Evolutionary conservation across 2,888 invertebrate species (phyloP).

Genomic region (Zygaena filipendulae): DNA sequence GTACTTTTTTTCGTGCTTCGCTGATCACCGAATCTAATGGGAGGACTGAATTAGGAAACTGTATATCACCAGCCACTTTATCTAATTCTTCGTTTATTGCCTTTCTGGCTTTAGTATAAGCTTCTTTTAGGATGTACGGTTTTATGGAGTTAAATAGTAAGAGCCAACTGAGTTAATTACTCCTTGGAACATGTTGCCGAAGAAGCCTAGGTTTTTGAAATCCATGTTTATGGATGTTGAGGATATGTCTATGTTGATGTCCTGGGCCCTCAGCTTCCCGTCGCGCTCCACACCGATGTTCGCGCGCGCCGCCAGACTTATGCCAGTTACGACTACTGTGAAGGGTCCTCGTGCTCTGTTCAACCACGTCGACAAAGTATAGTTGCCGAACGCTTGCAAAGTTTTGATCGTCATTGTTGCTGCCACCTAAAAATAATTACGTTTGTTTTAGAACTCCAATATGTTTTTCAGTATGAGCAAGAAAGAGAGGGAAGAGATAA

Average conservation of each 20-base stretch:
- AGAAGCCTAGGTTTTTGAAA: slow-evolving; percentile 78
- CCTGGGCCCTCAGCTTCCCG: slow-evolving; percentile 75
- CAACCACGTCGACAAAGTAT: slow-evolving; percentile 72
- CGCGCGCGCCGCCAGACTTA: slow-evolving; percentile 71
- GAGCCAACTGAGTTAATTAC: slow-evolving; percentile 79
- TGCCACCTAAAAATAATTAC: slow-evolving; percentile 69
- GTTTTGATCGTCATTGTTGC: slow-evolving; percentile 72
- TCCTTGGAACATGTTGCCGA: slow-evolving; percentile 70
- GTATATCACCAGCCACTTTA: slow-evolving; percentile 66
- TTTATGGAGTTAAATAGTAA: slow-evolving; percentile 83
- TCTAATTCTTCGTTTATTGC: slow-evolving; percentile 76
- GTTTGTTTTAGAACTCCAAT: too few species aligned
- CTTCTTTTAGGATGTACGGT: slow-evolving; percentile 76
- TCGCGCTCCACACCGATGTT: slow-evolving; percentile 72
- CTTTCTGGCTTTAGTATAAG: slow-evolving; percentile 72
- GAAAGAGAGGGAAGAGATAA: too few species aligned
- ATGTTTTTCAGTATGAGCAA: too few species aligned
- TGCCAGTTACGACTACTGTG: slow-evolving; percentile 73
- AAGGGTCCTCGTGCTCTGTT: slow-evolving; percentile 74
- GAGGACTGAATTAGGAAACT: slow-evolving; percentile 79
- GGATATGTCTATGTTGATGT: slow-evolving; percentile 77
- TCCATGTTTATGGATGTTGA: slow-evolving; percentile 77
- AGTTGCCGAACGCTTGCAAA: slow-evolving; percentile 73
- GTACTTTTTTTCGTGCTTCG: slow-evolving; percentile 71
- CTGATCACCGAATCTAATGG: slow-evolving; percentile 81